Evolutionary conservation across 2,113 vertebrate species (phyloP).

Genomic region (Butorides virescens): DNA sequence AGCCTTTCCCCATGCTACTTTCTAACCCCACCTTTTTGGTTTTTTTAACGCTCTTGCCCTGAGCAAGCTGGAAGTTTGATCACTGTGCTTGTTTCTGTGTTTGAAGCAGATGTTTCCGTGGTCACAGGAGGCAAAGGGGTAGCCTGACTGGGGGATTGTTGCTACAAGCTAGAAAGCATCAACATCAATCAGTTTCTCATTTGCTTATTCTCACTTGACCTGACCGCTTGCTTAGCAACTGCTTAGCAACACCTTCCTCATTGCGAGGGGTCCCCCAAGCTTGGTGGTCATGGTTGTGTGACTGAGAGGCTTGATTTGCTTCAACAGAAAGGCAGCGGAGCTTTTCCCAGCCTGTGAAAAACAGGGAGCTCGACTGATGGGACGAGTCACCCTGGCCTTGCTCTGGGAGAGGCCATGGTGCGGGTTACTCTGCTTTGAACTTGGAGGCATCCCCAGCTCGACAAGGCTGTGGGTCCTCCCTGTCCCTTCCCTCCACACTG

Average conservation of each 20-base stretch:
- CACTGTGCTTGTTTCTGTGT: background rate
- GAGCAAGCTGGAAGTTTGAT: background rate
- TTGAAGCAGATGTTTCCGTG: background rate
- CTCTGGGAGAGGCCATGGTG: background rate
- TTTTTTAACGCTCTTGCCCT: background rate
- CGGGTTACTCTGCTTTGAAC: background rate
- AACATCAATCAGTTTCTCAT: background rate
- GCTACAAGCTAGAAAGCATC: background rate
- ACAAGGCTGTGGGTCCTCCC: background rate
- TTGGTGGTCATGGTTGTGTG: background rate
- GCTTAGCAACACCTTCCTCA: background rate
- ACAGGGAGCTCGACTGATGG: background rate
- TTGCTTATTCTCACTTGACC: background rate
- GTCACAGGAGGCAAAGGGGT: background rate
- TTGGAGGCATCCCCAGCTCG: background rate
- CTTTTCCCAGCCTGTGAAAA: background rate
- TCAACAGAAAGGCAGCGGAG: background rate
- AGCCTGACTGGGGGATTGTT: background rate
- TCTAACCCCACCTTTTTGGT: background rate
- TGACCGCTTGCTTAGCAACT: background rate
- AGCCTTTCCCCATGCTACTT: background rate
- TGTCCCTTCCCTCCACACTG: background rate
- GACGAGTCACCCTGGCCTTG: background rate
- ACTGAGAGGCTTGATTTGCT: background rate
- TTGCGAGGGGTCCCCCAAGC: background rate